Conservation (phyloP, 2,797 vertebrate genomes). For the Xerus rutilus region DNA sequence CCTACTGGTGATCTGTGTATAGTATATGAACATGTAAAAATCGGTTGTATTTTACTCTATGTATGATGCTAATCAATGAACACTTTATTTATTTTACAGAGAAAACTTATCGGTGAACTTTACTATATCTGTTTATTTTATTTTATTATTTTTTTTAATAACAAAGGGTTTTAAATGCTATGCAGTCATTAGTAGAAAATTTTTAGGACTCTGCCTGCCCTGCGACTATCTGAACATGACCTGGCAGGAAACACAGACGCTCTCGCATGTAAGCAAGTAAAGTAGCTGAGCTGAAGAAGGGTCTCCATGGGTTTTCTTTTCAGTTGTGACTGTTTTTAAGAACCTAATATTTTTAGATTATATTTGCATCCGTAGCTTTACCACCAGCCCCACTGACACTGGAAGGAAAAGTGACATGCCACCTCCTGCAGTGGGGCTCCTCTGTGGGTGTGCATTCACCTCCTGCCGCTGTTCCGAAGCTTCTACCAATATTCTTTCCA, state of each 20-base stretch:
- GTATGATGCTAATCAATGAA: conserved; percentile 90
- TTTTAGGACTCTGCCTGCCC: conserved; percentile 75
- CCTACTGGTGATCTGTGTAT: conserved; percentile 86
- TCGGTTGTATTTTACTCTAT: conserved; percentile 91
- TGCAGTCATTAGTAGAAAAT: conserved; percentile 85
- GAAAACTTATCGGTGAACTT: conserved; percentile 90
- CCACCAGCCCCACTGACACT: conserved; percentile 62
- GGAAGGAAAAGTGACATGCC: conserved; percentile 56
- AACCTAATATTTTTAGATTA: conserved; percentile 81
- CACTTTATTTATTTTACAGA: conserved; percentile 92
- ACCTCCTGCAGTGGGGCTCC: neutral
- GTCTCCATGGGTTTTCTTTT: conserved; percentile 76
- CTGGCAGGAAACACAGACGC: conserved; percentile 81
- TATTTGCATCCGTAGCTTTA: conserved; percentile 79
- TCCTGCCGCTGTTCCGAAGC: conserved; percentile 69
- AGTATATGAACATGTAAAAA: conserved; percentile 90
- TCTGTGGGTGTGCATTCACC: neutral
- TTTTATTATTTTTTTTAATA: conserved; percentile 88
- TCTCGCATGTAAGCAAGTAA: conserved; percentile 82
- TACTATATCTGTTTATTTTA: conserved; percentile 89
- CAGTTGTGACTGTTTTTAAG: conserved; percentile 79
- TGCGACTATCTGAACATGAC: conserved; percentile 70
- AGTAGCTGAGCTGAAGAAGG: conserved; percentile 86
- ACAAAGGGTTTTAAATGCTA: conserved; percentile 88
- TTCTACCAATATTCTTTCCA: conserved; percentile 61